Conservation (phyloP, 35 echinoderm and acorn worm genomes). For the Diadema setosum region DNA sequence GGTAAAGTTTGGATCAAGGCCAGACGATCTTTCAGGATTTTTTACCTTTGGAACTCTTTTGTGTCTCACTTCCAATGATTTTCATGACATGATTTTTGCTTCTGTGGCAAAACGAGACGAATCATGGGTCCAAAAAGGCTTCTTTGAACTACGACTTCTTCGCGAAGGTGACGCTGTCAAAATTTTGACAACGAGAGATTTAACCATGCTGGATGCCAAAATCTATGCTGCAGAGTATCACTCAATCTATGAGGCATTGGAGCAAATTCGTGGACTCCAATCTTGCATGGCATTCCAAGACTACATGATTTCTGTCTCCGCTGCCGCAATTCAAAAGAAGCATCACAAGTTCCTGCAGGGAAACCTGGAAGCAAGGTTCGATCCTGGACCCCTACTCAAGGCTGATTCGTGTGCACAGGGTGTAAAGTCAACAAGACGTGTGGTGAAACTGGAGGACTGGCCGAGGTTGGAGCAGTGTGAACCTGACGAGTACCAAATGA, state of each 20-base stretch:
- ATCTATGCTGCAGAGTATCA: constrained; percentile 73
- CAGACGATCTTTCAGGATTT: constrained; percentile 54
- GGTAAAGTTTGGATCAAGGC: constrained; percentile 39
- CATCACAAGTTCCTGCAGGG: not conserved
- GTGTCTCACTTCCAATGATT: constrained; percentile 80
- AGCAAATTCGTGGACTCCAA: not conserved
- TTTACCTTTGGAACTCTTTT: constrained; percentile 76
- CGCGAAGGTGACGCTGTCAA: not conserved
- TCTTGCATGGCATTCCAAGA: constrained; percentile 43
- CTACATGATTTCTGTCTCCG: constrained; percentile 49
- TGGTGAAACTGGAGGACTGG: constrained; percentile 25
- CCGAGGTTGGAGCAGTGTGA: constrained; percentile 7
- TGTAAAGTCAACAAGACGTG: not conserved
- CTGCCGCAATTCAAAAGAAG: not conserved
- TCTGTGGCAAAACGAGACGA: constrained; percentile 70
- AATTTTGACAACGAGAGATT: not conserved
- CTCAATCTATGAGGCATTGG: constrained; percentile 41
- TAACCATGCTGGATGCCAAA: constrained; percentile 53
- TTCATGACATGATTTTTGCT: constrained; percentile 76
- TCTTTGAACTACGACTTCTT: constrained; percentile 64
- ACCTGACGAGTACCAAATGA: constrained; percentile 52
- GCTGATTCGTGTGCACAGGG: not conserved
- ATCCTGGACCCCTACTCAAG: constrained; percentile 25
- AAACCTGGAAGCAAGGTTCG: constrained; percentile 10
- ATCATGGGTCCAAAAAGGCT: constrained; percentile 63